phyloP scores from a whole-genome alignment of 2,113 vertebrate genomes.

The Lagopus leucura region DNA sequence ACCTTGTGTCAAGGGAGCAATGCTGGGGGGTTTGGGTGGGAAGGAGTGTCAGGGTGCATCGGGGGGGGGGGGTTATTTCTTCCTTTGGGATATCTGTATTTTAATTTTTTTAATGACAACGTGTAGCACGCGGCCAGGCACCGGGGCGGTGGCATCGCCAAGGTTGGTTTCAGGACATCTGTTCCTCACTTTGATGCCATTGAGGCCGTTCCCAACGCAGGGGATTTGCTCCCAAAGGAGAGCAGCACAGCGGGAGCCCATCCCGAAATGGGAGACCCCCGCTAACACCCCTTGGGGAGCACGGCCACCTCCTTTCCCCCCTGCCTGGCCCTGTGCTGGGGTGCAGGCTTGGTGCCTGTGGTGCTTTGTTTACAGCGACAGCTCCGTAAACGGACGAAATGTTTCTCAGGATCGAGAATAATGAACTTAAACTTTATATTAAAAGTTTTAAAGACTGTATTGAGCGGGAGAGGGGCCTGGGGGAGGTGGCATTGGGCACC shows the following conservation, averaged over 20 bases:
- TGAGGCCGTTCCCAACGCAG: neutral
- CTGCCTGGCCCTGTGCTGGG: neutral
- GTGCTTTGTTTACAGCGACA: conserved; percentile 74
- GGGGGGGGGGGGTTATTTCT: neutral
- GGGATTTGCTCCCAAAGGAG: conserved; percentile 81
- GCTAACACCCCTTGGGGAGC: neutral
- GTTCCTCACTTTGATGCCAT: neutral
- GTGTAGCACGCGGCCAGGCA: conserved; percentile 52
- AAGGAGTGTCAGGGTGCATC: neutral
- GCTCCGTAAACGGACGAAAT: conserved; percentile 65
- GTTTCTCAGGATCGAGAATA: conserved; percentile 75
- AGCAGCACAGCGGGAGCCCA: conserved; percentile 29
- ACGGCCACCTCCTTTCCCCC: neutral
- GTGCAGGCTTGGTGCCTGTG: conserved; percentile 53
- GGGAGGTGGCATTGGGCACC: neutral
- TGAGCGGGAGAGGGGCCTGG: neutral
- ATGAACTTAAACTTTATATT: conserved; percentile 68
- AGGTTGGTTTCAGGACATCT: neutral
- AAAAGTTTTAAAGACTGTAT: conserved; percentile 53
- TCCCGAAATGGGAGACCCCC: neutral
- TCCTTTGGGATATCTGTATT: conserved; percentile 58
- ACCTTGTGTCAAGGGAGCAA: conserved; percentile 88
- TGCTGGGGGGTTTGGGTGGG: neutral
- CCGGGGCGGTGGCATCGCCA: neutral
- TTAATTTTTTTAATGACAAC: conserved; percentile 76